Evolutionary conservation across 2,888 invertebrate species (phyloP), one percentile per base, ranked within the genome.

Genomic region (Coelogynopora nodosa): DNA sequence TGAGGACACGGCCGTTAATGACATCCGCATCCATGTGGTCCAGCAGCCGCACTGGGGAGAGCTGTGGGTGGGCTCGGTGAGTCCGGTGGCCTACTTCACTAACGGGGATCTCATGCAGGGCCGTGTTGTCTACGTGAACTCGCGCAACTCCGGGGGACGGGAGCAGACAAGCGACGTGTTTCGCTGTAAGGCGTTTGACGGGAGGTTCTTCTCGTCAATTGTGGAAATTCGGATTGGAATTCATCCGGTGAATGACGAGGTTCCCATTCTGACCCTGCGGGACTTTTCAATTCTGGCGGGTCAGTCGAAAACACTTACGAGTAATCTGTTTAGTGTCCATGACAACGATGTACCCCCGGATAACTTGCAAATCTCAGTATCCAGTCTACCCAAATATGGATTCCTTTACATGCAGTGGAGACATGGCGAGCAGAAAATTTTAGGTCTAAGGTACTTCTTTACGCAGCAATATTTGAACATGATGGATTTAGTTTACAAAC

Each of bases 221-320:
- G 27, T 82, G 5, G 80, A 86, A 0, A 82, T 86, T n/a, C 23
- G 28, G 13, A 84, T 86, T 2, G 27, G 29, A 27, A 86, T 86
- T 30, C 80, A 82, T 30, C 80, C 85, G 0, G 31, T 86, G 0
- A 86, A 86, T 31, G 86, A 86, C 30, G 86, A 86, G 27, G 5
- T 80, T 23, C 86, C 86, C 10, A 84, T 23, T n/a, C 80, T 86
- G 10, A 30, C 30, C 1, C 30, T 86, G 26, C 67, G 67, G 2
- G 81, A 86, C 27, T 86, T 86, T 30, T 74, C 74, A 26, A 30
- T 86, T 85, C 31, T 23, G 18, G 82, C 31, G 5, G 86, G 86
- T 18, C 31, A 26, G n/a, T 74, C 28, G 0, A 26, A 84, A 29
- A 0, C 18, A 0, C 49, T 86, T 1, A 80, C 74, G 10, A 30